These are phyloP conservation scores for Nyctalus aviator DNA, from an alignment of 2,797 vertebrate genomes.

Conservation along the genomic window DNA sequence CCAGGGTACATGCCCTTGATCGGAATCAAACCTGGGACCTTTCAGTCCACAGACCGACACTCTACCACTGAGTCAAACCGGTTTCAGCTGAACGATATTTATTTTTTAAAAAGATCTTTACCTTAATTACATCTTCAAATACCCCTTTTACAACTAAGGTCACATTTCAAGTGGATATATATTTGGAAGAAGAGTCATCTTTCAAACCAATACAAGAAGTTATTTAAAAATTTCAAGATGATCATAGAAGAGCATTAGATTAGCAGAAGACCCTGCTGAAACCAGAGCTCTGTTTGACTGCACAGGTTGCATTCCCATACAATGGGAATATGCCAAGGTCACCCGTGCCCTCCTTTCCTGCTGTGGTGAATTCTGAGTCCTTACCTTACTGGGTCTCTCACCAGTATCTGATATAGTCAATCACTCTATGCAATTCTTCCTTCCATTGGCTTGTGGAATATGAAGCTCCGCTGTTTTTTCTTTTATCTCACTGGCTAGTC, in stretches of 20 bases:
- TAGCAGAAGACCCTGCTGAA: neutral
- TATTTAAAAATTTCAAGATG: neutral
- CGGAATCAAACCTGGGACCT: no score
- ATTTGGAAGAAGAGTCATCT: no score
- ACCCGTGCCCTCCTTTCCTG: neutral
- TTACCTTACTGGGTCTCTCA: neutral
- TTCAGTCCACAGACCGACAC: no score
- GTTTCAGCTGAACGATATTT: no score
- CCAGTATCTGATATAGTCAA: fast-evolving
- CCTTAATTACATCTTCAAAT: no score
- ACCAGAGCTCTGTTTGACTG: neutral
- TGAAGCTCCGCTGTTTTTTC: neutral
- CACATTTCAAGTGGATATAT: no score
- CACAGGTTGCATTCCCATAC: neutral
- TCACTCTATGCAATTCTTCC: neutral
- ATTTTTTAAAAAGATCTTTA: no score
- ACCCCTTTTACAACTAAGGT: no score
- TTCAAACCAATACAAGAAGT: no score
- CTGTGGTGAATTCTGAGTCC: neutral
- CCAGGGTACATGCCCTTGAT: no score
- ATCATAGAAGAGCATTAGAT: neutral
- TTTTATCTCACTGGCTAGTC: neutral
- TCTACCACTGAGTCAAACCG: no score
- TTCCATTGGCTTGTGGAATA: neutral
- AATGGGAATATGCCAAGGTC: neutral